Percentiles rank a stretch among this genome's conserved stretches.
Evolutionary conservation across 2,113 vertebrate species (phyloP).

Genomic region (Daboia siamensis): DNA sequence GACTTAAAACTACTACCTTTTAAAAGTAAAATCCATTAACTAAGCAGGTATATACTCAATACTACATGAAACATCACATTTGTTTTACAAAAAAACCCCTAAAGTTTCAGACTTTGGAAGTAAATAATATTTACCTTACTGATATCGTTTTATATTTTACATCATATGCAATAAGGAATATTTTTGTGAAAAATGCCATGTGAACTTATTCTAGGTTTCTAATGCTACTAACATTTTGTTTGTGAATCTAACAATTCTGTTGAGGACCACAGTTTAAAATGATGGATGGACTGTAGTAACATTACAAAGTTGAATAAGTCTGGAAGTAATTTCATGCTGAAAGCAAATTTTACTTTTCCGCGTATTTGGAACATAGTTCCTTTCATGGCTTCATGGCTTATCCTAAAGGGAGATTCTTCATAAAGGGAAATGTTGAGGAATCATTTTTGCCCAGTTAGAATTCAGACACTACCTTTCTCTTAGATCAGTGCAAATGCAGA

Average conservation of each 20-base stretch:
- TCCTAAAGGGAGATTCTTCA: background rate
- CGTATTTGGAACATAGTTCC: background rate
- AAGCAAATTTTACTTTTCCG: background rate
- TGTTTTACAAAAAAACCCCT: constrained; percentile 4
- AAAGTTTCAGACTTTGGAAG: background rate
- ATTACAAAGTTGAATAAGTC: constrained; percentile 23
- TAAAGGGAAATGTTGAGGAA: background rate
- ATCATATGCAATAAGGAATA: background rate
- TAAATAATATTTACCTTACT: background rate
- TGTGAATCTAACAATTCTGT: constrained; percentile 11
- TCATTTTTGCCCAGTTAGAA: background rate
- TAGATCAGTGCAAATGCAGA: background rate
- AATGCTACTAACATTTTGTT: constrained; percentile 38
- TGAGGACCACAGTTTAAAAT: background rate
- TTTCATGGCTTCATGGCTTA: background rate
- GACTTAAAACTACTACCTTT: constrained; percentile 15
- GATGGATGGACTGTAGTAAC: background rate
- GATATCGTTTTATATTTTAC: constrained; percentile 1
- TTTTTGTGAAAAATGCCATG: constrained; percentile 24
- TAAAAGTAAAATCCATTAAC: background rate
- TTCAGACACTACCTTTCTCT: background rate
- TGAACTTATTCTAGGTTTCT: constrained; percentile 31
- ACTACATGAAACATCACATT: background rate
- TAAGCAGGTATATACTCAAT: background rate
- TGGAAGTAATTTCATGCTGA: background rate